Evolutionary conservation across 2,888 invertebrate genomes (phyloP).

Genomic region (Drosophila histrio): DNA sequence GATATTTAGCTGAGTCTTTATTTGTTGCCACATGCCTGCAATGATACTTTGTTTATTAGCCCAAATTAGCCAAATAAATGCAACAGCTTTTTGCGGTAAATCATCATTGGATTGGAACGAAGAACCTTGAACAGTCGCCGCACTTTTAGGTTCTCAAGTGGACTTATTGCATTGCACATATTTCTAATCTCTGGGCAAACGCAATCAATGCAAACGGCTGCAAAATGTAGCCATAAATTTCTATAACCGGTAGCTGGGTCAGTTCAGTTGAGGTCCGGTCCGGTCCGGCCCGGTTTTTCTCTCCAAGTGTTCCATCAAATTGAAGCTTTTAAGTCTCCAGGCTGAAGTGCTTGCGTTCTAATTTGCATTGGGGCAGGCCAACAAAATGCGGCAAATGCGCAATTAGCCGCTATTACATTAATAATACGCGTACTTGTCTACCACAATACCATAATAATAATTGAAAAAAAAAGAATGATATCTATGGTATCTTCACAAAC

Average conservation of each 20-base stretch:
- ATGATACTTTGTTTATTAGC: constrained; percentile 74
- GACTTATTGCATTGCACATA: constrained; percentile 33
- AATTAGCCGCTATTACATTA: constrained; percentile 78
- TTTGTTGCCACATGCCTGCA: constrained; percentile 70
- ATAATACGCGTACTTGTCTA: constrained; percentile 73
- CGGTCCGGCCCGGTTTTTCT: background rate
- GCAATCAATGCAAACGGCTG: constrained; percentile 41
- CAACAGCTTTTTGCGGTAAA: constrained; percentile 62
- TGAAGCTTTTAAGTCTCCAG: constrained; percentile 72
- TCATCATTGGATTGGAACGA: constrained; percentile 30
- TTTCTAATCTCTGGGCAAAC: constrained; percentile 63
- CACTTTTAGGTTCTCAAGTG: constrained; percentile 57
- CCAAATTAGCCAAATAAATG: constrained; percentile 69
- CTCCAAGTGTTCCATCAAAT: constrained; percentile 76
- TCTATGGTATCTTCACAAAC: background rate
- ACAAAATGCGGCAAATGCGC: constrained; percentile 58
- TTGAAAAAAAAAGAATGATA: constrained; percentile 2
- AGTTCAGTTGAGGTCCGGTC: no score
- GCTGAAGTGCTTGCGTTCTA: constrained; percentile 70
- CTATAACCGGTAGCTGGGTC: background rate
- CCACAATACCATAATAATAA: constrained; percentile 41
- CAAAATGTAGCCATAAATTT: constrained; percentile 65
- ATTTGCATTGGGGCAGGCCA: constrained; percentile 60
- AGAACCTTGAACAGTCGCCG: constrained; percentile 51
- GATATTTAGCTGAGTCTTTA: constrained; percentile 39